phyloP scores from a whole-genome alignment of 2,888 invertebrate species.

The Helicoverpa assulta region DNA sequence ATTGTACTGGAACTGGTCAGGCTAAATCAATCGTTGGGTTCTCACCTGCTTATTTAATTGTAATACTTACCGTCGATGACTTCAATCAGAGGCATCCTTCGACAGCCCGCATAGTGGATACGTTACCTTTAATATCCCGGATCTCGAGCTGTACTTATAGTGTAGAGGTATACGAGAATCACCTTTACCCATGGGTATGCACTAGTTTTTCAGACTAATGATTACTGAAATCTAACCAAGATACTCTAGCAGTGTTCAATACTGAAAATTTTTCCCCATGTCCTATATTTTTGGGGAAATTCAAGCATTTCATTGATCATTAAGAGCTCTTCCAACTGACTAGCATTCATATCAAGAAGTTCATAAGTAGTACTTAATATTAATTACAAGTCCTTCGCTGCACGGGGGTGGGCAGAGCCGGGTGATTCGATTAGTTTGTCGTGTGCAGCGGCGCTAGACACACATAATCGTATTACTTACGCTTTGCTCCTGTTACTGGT shows the following conservation, averaged over 20 bases:
- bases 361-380: slow-evolving; percentile 42
- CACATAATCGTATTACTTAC: slow-evolving; percentile 39
- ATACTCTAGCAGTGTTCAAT: too few relatives aligned
- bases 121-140: slow-evolving; percentile 1
- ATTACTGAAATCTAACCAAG: not conserved
- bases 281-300: not conserved
- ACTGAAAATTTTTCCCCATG: not conserved
- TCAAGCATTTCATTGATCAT: not conserved
- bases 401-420: slow-evolving; percentile 31
- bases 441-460: slow-evolving; percentile 32
- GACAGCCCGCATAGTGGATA: slow-evolving; percentile 21
- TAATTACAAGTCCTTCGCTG: slow-evolving; percentile 32
- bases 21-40: not conserved
- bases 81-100: not conserved
- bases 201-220: not conserved
- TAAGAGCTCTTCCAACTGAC: slow-evolving; percentile 5
- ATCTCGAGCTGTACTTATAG: not conserved
- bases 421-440: slow-evolving; percentile 42
- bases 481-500: slow-evolving; percentile 4
- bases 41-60: slow-evolving; percentile 1
- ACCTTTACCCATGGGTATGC: slow-evolving; percentile 17
- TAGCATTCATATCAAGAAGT: slow-evolving; percentile 19
- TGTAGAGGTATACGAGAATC: not conserved
- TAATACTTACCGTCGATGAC: not conserved
- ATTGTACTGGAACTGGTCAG: not conserved